Evolutionary conservation across 2,113 vertebrate genomes (phyloP).

Genomic region (Otis tarda): DNA sequence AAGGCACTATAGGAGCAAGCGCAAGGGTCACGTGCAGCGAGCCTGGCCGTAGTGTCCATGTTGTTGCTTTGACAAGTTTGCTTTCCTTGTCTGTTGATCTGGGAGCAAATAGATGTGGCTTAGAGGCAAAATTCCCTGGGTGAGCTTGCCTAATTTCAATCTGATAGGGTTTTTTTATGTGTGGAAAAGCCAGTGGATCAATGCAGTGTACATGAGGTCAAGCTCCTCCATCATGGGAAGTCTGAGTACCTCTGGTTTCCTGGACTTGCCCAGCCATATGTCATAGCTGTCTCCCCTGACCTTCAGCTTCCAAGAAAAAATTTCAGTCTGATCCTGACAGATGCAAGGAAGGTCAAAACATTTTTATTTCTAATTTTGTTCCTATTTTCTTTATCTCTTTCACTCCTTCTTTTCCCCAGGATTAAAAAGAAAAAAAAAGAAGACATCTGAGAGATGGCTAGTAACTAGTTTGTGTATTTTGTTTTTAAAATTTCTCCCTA

Average conservation of each 20-base stretch:
- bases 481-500: neutral
- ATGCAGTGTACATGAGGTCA: neutral
- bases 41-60: neutral
- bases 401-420: neutral
- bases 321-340: neutral
- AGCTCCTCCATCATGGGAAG: neutral
- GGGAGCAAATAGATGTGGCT: neutral
- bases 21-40: fast-evolving
- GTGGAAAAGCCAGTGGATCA: neutral
- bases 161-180: neutral
- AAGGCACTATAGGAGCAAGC: neutral
- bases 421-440: neutral
- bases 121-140: neutral
- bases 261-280: fast-evolving
- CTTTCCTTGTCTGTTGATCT: neutral
- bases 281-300: neutral
- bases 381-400: neutral
- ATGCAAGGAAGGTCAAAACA: neutral
- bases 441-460: neutral
- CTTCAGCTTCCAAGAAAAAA: neutral
- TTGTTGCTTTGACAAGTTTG: neutral
- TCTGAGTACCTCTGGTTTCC: neutral
- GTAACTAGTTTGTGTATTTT: neutral
- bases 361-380: neutral
- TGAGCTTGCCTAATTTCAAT: neutral